Base-by-base conservation (phyloP, 2,113 vertebrate genomes). In the Piprites chloris region DNA sequence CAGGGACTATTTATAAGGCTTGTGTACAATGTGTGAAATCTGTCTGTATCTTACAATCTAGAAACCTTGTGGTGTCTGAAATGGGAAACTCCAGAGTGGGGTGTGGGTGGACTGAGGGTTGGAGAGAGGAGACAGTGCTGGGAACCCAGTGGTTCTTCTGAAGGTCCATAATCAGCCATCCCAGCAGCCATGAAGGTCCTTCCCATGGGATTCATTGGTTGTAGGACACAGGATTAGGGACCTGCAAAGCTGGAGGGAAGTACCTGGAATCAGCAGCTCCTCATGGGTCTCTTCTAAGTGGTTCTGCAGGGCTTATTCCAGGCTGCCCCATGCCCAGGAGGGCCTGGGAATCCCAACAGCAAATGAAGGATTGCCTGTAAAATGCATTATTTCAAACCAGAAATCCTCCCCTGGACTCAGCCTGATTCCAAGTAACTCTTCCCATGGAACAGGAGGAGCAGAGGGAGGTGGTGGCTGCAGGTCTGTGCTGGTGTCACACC, bases 131-230 rank as follows among this genome's bases (percentile, higher is more conserved):
- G 52, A 3, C 2, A 7, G 32, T 5, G 27, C 7, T 72, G 67
- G 59, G 44, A 80, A 6, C 13, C 9, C 14, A 4, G 46, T 41
- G 65, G 1, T 22, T 9, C 63, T 42, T 6, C 5, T 26, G 32
- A 12, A 61, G n/a, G 6, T 15, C 56, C 33, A 27, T 6, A 17
- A 23, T 2, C 49, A n/a, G 1, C 24, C 46, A 2, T 19, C 44
- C 42, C 39, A 1, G 46, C 18, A 8, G 9, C 39, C 37, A 20
- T 1, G 6, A 19, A 2, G 14, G 4, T 18, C 32, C 49, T 30
- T 30, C 28, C 1, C 0, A 0, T 1, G 1, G 18, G n/a, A 17
- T 13, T 12, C 33, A 1, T 0, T 6, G 23, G 0, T 2, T 15
- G n/a, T 5, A 9, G 41, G 23, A 30, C 16, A 11, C 9, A 5